phyloP scores from a whole-genome alignment of 2,113 vertebrate species.

The Pterophyllum scalare region DNA sequence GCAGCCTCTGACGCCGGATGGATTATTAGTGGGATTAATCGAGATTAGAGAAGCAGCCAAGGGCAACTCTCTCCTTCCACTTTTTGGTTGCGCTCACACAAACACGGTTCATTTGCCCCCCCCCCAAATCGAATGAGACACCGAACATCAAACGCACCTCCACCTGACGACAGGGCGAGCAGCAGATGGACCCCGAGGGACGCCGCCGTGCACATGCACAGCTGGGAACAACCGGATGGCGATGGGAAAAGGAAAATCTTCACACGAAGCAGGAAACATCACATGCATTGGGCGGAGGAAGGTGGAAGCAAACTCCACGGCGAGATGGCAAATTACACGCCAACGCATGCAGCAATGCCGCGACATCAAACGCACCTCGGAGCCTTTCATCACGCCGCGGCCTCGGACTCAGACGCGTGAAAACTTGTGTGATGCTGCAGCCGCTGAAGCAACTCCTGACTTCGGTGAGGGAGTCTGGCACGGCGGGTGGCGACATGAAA shows the following conservation, averaged over 20 bases:
- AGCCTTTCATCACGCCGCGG: not conserved
- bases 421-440: not conserved
- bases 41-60: constrained; percentile 50
- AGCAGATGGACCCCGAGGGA: not conserved
- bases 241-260: not conserved
- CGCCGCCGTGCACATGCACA: not conserved
- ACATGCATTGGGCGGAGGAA: not conserved
- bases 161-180: not conserved
- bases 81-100: not conserved
- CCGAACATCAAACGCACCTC: constrained; percentile 23
- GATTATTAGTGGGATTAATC: constrained; percentile 68
- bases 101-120: not conserved
- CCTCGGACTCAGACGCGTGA: not conserved
- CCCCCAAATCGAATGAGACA: accelerated
- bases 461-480: not conserved
- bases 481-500: not conserved
- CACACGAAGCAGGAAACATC: not conserved
- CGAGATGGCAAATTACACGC: not conserved
- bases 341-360: not conserved
- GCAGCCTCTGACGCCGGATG: constrained; percentile 3
- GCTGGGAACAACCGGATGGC: not conserved
- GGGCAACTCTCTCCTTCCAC: constrained; percentile 32
- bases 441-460: not conserved
- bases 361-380: not conserved
- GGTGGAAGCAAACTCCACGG: not conserved